These are phyloP conservation scores for Cabera pusaria DNA, from an alignment of 2,888 invertebrate genomes.

Conservation along the genomic window DNA sequence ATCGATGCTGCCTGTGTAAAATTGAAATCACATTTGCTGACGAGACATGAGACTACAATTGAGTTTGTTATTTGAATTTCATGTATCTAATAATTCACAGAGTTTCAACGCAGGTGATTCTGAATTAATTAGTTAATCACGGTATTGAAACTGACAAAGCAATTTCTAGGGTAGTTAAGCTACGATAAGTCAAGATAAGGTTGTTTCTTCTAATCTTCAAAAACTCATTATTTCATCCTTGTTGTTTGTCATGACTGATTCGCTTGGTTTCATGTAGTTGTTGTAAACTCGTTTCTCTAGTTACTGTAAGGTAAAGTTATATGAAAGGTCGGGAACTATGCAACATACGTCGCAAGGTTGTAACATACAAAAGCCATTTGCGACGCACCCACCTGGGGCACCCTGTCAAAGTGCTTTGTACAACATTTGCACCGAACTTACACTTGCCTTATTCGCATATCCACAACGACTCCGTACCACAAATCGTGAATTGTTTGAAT, in stretches of 20 bases:
- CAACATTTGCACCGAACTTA: conserved; percentile 32
- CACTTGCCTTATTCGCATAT: conserved; percentile 21
- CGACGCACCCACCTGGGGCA: conserved; percentile 57
- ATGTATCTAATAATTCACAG: too few species aligned
- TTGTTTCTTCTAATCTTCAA: too few species aligned
- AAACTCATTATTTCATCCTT: neutral
- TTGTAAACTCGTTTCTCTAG: conserved; percentile 15
- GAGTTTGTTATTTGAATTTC: conserved; percentile 42
- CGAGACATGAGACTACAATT: conserved; percentile 55
- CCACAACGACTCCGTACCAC: conserved; percentile 8
- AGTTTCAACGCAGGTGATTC: too few species aligned
- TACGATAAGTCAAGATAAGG: too few species aligned
- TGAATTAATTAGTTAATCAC: too few species aligned
- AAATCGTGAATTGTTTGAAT: conserved; percentile 2
- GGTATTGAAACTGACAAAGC: too few species aligned
- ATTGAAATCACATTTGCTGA: conserved; percentile 76
- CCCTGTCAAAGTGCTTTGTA: conserved; percentile 32
- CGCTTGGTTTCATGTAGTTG: conserved; percentile 18
- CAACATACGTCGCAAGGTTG: conserved; percentile 37
- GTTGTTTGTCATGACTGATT: conserved; percentile 7
- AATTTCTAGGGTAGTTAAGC: too few species aligned
- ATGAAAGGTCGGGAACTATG: conserved; percentile 36
- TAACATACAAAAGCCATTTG: conserved; percentile 68
- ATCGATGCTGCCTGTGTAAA: conserved; percentile 63
- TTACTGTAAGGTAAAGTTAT: conserved; percentile 28